Evolutionary conservation across 2,888 invertebrate species (phyloP).

Genomic region (Phengaris alcon): DNA sequence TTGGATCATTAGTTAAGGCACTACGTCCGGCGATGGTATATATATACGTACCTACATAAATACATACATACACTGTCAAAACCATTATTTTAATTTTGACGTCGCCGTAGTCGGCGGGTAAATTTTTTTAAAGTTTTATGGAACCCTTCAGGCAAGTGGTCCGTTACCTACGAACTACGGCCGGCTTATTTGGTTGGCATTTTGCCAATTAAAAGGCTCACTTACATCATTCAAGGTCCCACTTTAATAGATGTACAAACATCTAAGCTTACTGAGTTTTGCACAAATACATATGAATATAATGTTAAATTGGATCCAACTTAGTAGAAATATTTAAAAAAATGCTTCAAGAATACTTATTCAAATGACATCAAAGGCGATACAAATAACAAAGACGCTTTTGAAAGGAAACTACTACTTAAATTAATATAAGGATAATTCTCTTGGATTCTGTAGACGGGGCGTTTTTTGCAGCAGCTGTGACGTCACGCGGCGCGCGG

Average conservation of each 20-base stretch:
- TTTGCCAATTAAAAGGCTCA: constrained; percentile 5
- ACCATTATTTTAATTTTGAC: too few relatives aligned
- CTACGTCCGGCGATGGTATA: too few relatives aligned
- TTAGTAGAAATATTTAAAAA: background rate
- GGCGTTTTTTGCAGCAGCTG: constrained; percentile 36
- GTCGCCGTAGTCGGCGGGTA: too few relatives aligned
- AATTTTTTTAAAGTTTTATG: too few relatives aligned
- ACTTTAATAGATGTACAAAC: background rate
- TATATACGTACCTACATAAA: too few relatives aligned
- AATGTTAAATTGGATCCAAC: too few relatives aligned
- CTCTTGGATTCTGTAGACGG: background rate
- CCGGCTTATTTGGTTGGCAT: constrained; percentile 5
- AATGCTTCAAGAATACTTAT: background rate
- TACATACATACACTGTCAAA: too few relatives aligned
- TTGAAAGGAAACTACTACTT: background rate
- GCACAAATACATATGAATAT: background rate
- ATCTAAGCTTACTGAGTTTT: background rate
- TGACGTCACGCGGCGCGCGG: constrained; percentile 65
- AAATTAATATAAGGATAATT: constrained; percentile 21
- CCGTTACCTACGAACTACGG: background rate
- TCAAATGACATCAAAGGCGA: constrained; percentile 2
- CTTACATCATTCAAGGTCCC: constrained; percentile 6
- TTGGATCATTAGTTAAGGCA: too few relatives aligned
- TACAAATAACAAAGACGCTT: constrained; percentile 1
- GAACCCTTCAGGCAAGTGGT: background rate